phyloP scores from a whole-genome alignment of 37 sponge, comb jelly and placozoan genomes.

The Eunapius fragilis region DNA sequence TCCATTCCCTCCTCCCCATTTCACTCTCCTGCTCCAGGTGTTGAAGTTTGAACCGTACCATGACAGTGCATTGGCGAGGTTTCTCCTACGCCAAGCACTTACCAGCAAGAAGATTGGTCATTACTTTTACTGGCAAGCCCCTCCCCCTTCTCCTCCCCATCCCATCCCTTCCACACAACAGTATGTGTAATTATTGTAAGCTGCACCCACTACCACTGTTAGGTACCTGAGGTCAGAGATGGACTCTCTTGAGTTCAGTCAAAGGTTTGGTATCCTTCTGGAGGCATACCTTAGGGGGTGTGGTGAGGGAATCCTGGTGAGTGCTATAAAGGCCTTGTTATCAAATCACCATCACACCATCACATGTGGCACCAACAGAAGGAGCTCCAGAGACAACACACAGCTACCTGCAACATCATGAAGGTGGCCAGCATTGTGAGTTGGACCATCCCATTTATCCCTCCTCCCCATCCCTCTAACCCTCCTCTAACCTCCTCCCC shows the following conservation, averaged over 20 bases:
- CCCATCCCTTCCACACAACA: no score
- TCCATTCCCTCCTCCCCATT: background rate
- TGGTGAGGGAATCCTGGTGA: constrained; percentile 81
- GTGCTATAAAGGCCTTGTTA: background rate
- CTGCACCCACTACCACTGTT: constrained; percentile 42
- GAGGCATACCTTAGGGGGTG: constrained; percentile 91
- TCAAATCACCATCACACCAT: background rate
- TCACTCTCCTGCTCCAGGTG: constrained; percentile 5
- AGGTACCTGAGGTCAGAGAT: constrained; percentile 93
- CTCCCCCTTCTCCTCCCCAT: no score
- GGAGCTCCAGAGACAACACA: constrained; percentile 72
- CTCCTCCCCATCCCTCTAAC: background rate
- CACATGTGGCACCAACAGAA: constrained; percentile 35
- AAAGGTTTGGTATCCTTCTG: constrained; percentile 86
- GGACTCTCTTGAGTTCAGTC: constrained; percentile 86
- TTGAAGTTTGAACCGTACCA: constrained; percentile 94
- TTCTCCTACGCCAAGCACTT: constrained; percentile 81
- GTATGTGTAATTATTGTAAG: background rate
- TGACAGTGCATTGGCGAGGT: constrained; percentile 85
- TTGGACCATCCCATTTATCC: background rate
- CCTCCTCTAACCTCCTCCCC: no score
- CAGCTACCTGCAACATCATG: constrained; percentile 59
- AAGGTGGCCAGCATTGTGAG: constrained; percentile 63
- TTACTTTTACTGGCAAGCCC: constrained; percentile 85
- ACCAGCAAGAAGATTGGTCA: constrained; percentile 89